Percentiles rank a stretch among this genome's conserved stretches.
Evolutionary conservation across 2,113 vertebrate species (phyloP).

Genomic region (Malurus melanocephalus): DNA sequence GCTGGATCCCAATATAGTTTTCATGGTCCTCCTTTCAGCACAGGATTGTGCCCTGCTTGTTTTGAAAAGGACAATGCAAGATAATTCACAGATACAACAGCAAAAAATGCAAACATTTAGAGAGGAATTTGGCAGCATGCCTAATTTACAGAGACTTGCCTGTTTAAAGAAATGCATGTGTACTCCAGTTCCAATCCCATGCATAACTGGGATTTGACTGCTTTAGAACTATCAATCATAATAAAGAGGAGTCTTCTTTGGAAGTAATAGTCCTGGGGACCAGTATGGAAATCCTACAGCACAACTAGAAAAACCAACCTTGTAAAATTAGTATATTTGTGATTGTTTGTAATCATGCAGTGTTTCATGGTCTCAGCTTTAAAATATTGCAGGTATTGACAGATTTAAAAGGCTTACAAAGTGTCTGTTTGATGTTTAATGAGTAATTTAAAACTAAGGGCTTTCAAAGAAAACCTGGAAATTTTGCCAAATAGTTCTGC

Average conservation of each 20-base stretch:
- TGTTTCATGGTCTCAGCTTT: neutral
- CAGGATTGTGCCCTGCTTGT: neutral
- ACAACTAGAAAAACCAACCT: neutral
- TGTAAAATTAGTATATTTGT: neutral
- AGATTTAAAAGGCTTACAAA: neutral
- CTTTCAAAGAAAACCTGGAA: neutral
- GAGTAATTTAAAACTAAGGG: neutral
- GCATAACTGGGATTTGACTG: neutral
- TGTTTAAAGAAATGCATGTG: neutral
- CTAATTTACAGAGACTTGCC: neutral
- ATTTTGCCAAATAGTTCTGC: neutral
- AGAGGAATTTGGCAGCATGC: neutral
- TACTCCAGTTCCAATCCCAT: too few species aligned
- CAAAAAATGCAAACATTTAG: neutral
- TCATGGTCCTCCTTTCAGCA: neutral
- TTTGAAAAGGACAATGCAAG: neutral
- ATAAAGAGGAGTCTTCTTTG: neutral
- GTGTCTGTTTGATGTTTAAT: neutral
- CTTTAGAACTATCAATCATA: neutral
- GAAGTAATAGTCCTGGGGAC: neutral
- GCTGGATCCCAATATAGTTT: neutral
- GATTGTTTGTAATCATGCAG: neutral
- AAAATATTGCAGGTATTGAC: neutral
- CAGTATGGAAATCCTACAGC: neutral
- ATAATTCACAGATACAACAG: neutral